Base-by-base conservation (phyloP, 2,888 invertebrate species). In the Drosophila histrio region DNA sequence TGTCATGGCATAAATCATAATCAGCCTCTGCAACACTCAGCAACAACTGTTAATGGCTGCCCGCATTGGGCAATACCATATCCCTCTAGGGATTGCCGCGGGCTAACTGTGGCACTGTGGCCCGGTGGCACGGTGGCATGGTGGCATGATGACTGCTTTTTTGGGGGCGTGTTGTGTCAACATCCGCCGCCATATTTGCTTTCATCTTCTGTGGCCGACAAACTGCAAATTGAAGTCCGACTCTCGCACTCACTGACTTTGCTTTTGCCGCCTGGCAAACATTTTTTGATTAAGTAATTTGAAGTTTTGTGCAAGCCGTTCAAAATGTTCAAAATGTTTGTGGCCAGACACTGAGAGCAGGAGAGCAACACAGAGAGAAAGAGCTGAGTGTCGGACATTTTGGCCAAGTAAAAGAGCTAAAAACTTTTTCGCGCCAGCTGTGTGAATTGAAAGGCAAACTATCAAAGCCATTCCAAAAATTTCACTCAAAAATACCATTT, bases 201-300 rank as follows among this genome's bases (percentile, higher is more conserved):
- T 61, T 72, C 81, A 77, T 71, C 67, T 79, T 73, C 54, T 60
- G 72, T 65, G 74, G 77, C 59, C 43, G 28, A 43, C 56, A 62
- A 75, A 75, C 64, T 72, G 76, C 73, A 73, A 73, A 65, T 59
- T 79, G 63, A 73, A 82, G 65, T 67, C 64, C 7, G 15, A 46
- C 32, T 39, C 26, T n/a, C 38, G 9, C 13, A 5, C 6, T 28
- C 26, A 9, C n/a, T 26, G 28, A 11, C 22, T 30, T 24, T 32
- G 47, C 44, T 13, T 21, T 15, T 39, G 38, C 39, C n/a, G 47
- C 9, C 19, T 65, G 56, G 59, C 74, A 66, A 73, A 74, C 74
- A 58, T 62, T 76, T 80, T 73, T 77, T 82, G 80, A 83, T 78
- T 76, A 78, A 72, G 52, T 72, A 59, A 82, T 81, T 81, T 81